Evolutionary conservation across 2,797 vertebrate species (phyloP).

Genomic region (Okamejei kenojei): DNA sequence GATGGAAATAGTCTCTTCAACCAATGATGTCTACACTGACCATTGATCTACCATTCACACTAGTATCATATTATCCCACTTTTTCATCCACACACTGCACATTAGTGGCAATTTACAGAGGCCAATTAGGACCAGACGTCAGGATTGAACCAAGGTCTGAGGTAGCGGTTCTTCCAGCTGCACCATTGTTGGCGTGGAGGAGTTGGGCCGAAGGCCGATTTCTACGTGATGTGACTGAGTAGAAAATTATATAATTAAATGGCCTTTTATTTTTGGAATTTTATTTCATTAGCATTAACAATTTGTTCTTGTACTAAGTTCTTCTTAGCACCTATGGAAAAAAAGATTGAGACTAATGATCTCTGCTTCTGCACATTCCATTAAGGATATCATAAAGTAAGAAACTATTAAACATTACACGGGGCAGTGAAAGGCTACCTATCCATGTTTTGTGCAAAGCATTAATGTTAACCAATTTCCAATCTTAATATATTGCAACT

Average conservation of each 20-base stretch:
- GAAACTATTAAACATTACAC: neutral
- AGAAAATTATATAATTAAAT: neutral
- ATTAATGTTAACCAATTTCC: neutral
- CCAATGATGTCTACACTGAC: too few species aligned
- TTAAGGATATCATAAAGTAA: neutral
- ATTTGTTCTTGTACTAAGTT: neutral
- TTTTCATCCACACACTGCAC: too few species aligned
- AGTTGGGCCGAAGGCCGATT: too few species aligned
- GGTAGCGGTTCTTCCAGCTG: too few species aligned
- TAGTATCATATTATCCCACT: too few species aligned
- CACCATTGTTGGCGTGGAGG: too few species aligned
- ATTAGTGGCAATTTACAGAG: too few species aligned
- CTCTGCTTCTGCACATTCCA: neutral
- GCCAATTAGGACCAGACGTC: too few species aligned
- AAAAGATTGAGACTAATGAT: neutral
- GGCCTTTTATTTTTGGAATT: neutral
- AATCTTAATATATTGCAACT: neutral
- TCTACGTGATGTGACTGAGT: too few species aligned
- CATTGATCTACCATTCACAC: too few species aligned
- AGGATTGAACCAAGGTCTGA: too few species aligned
- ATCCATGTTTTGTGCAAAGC: neutral
- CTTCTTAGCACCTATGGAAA: constrained; percentile 22
- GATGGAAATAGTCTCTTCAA: too few species aligned
- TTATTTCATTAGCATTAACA: neutral
- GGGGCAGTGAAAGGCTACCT: neutral